These are phyloP conservation scores for Sarcophaga peregrina DNA, from an alignment of 1,140 invertebrate genomes.

Conservation along the genomic window DNA sequence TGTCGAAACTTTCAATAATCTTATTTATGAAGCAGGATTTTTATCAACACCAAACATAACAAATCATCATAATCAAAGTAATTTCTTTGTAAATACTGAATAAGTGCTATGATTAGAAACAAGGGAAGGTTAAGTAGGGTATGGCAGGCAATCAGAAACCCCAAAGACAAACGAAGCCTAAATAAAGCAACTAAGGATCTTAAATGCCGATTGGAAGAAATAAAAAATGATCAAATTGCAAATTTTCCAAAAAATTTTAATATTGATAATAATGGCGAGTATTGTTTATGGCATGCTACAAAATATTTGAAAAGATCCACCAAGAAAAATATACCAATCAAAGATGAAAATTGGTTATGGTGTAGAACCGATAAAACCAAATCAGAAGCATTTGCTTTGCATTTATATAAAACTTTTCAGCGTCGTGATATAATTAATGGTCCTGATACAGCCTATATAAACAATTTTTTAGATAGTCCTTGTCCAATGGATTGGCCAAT, in stretches of 20 bases:
- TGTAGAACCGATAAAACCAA: background rate
- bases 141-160: background rate
- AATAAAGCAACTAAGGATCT: conserved; percentile 6
- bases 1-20: background rate
- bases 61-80: background rate
- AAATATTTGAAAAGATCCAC: conserved; percentile 1
- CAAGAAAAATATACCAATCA: background rate
- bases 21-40: conserved; percentile 6
- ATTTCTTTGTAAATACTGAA: background rate
- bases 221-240: background rate
- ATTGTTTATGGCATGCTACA: conserved; percentile 5
- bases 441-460: background rate
- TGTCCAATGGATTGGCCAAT: background rate
- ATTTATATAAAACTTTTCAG: conserved; percentile 6
- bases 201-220: background rate
- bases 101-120: background rate
- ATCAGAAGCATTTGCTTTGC: background rate
- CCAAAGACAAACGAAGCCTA: background rate
- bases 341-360: background rate
- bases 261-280: background rate
- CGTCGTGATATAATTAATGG: background rate
- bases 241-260: background rate
- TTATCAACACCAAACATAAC: conserved; percentile 6
- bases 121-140: background rate
- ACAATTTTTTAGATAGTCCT: background rate